Evolutionary conservation across 2,888 invertebrate species (phyloP), one percentile per base, ranked within the genome.

Genomic region (Cylloceria caligata): DNA sequence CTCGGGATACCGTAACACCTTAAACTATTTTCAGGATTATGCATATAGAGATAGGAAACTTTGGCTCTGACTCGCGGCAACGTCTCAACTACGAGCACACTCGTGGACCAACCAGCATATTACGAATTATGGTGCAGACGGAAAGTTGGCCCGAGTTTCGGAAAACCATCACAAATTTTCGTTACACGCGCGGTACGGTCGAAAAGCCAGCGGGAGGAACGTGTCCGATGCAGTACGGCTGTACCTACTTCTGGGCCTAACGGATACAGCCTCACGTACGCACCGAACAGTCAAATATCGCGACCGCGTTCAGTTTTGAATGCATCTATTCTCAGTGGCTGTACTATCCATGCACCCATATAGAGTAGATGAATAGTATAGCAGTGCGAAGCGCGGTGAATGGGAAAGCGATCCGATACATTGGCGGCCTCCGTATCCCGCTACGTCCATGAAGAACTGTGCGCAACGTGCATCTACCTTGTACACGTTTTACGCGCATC

Each of bases 221-320:
- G 19, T 36, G 19, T 34, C 60, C 36, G 60, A 60, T 57, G 34
- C 34, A 19, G 34, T 16, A 34, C 34, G 16, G 19, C 34, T 9
- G 60, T 2, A 60, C n/a, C 60, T 60, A 60, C 36, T n/a, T n/a
- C n/a, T 60, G 60, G 2, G 34, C 34, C 6, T 0, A n/a, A 2
- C 13, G 30, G 16, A 24, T n/a, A 30, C 60, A 34, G 60, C 9
- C 60, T 60, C 60, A 60, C 60, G 60, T 60, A 60, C 60, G 60
- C 60, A 34, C 34, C 7, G 7, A 16, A 2, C 34, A 36, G 60
- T 60, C 19, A 60, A 36, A 60, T 60, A 60, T 36, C 34, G 60
- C 60, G 9, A 60, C 34, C 60, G 19, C 19, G 36, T 60, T 60
- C 16, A 19, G 60, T 13, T 60, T 60, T 34, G 60, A 60, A 60